Evolutionary conservation across 2,888 invertebrate genomes (phyloP).

Genomic region (Meloe dianella): DNA sequence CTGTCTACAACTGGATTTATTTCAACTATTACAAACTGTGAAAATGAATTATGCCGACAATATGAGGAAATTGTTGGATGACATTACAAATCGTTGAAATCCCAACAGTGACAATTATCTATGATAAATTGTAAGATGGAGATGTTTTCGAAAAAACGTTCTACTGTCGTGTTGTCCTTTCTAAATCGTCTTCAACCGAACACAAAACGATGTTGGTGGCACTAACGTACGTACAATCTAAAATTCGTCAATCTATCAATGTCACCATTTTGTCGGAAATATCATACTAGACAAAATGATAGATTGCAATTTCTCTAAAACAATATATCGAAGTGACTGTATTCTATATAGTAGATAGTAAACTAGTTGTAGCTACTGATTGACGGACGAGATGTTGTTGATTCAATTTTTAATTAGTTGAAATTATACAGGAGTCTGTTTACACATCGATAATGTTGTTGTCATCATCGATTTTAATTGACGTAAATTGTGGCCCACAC

Average conservation of each 20-base stretch:
- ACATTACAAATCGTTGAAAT: neutral
- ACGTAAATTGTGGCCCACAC: neutral
- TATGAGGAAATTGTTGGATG: neutral
- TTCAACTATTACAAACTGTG: neutral
- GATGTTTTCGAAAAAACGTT: neutral
- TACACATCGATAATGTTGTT: neutral
- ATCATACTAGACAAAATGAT: conserved; percentile 29
- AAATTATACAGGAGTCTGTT: neutral
- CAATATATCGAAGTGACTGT: too few species aligned
- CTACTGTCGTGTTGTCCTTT: neutral
- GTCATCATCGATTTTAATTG: neutral
- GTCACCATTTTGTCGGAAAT: conserved; percentile 30
- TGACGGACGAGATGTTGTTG: neutral
- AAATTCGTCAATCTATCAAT: conserved; percentile 20
- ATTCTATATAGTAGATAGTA: too few species aligned
- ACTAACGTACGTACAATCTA: neutral
- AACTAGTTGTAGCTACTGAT: neutral
- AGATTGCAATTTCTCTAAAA: conserved; percentile 24
- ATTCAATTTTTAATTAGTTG: conserved; percentile 1
- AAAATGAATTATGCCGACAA: neutral
- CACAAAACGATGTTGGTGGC: neutral
- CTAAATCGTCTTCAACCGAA: neutral
- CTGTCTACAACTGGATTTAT: conserved; percentile 1
- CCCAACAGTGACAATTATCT: neutral
- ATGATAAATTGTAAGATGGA: neutral